Evolutionary conservation across 2,888 invertebrate species (phyloP).

Genomic region (Agrotis exclamationis): DNA sequence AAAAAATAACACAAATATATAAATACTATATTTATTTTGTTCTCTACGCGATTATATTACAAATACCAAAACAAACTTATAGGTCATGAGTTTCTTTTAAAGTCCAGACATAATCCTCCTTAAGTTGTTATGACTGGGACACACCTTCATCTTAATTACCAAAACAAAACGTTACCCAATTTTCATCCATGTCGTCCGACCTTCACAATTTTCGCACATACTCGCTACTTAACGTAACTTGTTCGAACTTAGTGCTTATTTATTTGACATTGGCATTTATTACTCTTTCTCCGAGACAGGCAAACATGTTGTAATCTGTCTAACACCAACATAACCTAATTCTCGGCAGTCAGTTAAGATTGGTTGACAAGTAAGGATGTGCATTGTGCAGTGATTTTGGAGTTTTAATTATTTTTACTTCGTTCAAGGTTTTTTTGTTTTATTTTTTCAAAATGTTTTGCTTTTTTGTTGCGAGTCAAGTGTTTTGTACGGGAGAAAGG

Average conservation of each 20-base stretch:
- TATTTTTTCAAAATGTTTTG: constrained; percentile 43
- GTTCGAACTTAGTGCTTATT: constrained; percentile 48
- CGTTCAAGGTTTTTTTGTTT: not conserved
- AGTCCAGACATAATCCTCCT: no score
- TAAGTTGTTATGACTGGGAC: not conserved
- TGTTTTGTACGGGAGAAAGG: constrained; percentile 47
- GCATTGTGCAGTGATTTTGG: constrained; percentile 37
- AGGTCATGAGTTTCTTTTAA: no score
- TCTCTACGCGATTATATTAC: no score
- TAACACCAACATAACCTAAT: constrained; percentile 52
- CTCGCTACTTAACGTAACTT: constrained; percentile 49
- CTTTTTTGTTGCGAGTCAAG: constrained; percentile 47
- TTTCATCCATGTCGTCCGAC: constrained; percentile 16
- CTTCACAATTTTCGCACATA: constrained; percentile 50
- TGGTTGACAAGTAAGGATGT: constrained; percentile 47
- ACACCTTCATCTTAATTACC: constrained; percentile 8
- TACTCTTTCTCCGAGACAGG: constrained; percentile 57
- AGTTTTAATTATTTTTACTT: constrained; percentile 9
- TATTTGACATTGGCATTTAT: constrained; percentile 68
- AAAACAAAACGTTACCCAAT: constrained; percentile 23
- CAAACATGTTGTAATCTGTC: constrained; percentile 53
- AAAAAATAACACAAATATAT: no score
- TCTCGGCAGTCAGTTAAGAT: constrained; percentile 49
- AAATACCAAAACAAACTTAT: no score
- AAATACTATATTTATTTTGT: no score